Percentiles rank a stretch among this genome's conserved stretches.
These are phyloP conservation scores for Beroe ovata DNA, from an alignment of 37 sponge, comb jelly and placozoan species.

Conservation along the genomic window DNA sequence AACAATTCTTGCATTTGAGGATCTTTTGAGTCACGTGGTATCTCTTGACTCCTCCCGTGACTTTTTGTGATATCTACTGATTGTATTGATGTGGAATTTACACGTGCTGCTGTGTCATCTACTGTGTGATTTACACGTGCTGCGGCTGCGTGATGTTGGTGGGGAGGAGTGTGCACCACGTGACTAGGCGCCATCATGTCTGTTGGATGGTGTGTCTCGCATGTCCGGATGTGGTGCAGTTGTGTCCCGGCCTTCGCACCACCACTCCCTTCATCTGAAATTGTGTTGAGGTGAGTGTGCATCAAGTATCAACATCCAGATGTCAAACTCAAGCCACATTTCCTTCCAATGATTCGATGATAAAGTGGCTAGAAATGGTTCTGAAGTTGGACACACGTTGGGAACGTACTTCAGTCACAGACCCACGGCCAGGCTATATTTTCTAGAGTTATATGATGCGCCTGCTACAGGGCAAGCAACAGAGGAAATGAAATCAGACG, in stretches of 20 bases:
- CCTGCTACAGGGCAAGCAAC: no score
- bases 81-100: neutral
- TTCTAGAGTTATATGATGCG: no score
- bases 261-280: slow-evolving; percentile 1
- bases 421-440: no score
- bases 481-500: no score
- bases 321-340: no score
- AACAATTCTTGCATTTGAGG: neutral
- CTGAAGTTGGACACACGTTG: no score
- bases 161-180: neutral
- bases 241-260: neutral
- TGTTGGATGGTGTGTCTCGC: neutral
- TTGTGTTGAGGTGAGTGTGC: neutral
- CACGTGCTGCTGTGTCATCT: no score
- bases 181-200: neutral
- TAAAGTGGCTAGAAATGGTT: no score
- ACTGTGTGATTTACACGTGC: neutral
- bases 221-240: slow-evolving; percentile 24
- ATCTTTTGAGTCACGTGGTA: slow-evolving; percentile 2
- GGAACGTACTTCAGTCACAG: no score
- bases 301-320: no score
- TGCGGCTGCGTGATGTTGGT: neutral
- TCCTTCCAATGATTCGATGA: no score
- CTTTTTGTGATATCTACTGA: neutral
- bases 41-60: neutral